A percentile compares a stretch with the other conserved stretches of the same genome.
Evolutionary conservation across 1,140 invertebrate genomes (phyloP).

Genomic region (Zaprionus lachaisei): DNA sequence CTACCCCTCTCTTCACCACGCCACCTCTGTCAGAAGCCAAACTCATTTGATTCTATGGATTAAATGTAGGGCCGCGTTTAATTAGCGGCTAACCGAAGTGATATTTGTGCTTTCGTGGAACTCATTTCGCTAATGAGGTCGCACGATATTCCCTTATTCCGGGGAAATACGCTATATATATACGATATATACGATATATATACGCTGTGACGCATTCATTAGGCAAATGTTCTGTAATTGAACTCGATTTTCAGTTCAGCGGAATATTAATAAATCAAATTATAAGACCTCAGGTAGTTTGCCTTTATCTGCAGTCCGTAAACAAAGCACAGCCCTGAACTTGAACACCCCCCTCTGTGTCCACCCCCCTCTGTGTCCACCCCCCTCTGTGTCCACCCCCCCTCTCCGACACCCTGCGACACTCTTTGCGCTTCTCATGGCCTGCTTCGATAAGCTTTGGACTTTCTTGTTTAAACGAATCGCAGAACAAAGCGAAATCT

Average conservation of each 20-base stretch:
- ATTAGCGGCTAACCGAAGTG: constrained; percentile 43
- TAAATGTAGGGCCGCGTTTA: constrained; percentile 24
- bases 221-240: constrained; percentile 24
- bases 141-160: constrained; percentile 5
- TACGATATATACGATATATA: not conserved
- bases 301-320: not conserved
- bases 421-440: constrained; percentile 4
- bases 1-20: too few relatives aligned
- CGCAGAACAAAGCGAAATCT: constrained; percentile 26
- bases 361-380: too few relatives aligned
- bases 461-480: constrained; percentile 40
- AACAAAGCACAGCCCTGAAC: constrained; percentile 29
- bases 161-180: constrained; percentile 11
- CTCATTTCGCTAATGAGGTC: constrained; percentile 45
- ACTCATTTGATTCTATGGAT: constrained; percentile 24
- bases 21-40: not conserved
- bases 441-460: constrained; percentile 41
- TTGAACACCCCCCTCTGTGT: not conserved
- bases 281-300: not conserved
- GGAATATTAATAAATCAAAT: constrained; percentile 12
- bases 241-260: not conserved
- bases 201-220: constrained; percentile 19
- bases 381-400: not conserved
- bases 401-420: too few relatives aligned
- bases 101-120: constrained; percentile 40